Evolutionary conservation across 2,113 vertebrate species (phyloP).

Genomic region (Theristicus caerulescens): DNA sequence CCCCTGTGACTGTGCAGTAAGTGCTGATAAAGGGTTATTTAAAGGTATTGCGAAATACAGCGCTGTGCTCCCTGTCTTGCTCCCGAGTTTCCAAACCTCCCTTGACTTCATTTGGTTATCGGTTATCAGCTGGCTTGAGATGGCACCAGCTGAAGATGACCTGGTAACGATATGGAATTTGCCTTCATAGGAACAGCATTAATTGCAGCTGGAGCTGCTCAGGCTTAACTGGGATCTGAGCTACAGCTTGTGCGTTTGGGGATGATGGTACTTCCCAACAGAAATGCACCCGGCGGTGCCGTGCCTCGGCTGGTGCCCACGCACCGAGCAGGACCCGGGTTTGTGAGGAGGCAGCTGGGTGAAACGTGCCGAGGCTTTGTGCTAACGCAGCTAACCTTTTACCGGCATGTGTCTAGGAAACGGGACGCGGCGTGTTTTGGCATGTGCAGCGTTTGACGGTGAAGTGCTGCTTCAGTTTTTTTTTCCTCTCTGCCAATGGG

Average conservation of each 20-base stretch:
- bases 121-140: no score
- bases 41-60: neutral
- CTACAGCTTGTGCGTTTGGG: neutral
- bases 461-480: neutral
- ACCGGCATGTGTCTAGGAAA: neutral
- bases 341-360: neutral
- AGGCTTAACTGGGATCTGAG: neutral
- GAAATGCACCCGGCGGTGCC: fast-evolving
- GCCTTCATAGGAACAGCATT: neutral
- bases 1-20: neutral
- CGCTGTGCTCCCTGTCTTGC: neutral
- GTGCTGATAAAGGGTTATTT: neutral
- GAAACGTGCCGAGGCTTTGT: neutral
- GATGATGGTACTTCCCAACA: neutral
- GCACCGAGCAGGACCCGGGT: fast-evolving
- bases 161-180: fast-evolving
- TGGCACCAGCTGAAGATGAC: neutral
- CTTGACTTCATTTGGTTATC: neutral
- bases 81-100: neutral
- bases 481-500: neutral
- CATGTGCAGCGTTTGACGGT: neutral
- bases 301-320: neutral
- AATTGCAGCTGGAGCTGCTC: neutral
- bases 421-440: neutral
- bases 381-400: neutral